These are phyloP conservation scores for Cyrtorhinus lividipennis DNA, from an alignment of 1,140 invertebrate species.

Conservation along the genomic window DNA sequence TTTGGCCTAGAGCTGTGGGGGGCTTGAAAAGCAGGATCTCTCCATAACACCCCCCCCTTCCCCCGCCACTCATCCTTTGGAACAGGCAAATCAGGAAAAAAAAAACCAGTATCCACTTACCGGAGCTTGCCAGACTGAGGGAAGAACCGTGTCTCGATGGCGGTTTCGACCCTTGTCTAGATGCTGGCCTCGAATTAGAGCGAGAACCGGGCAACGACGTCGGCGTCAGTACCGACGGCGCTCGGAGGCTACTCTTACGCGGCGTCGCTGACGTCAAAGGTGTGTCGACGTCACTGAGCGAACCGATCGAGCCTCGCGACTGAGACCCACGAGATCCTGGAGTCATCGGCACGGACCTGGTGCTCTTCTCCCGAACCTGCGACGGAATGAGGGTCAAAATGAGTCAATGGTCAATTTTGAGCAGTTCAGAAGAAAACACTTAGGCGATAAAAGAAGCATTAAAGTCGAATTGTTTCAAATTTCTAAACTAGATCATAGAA, in stretches of 20 bases:
- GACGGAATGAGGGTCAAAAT: too few species aligned
- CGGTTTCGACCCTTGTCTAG: slow-evolving; percentile 70
- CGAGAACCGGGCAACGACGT: slow-evolving; percentile 43
- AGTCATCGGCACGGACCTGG: slow-evolving; percentile 70
- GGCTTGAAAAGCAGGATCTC: too few species aligned
- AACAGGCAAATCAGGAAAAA: too few species aligned
- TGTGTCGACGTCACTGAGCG: slow-evolving; percentile 70
- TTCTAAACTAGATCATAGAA: too few species aligned
- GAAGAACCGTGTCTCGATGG: slow-evolving; percentile 86
- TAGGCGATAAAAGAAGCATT: not conserved
- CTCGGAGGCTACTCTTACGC: not conserved
- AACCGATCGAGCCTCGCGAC: slow-evolving; percentile 57
- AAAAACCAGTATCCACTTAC: slow-evolving; percentile 31
- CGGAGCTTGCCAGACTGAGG: slow-evolving; percentile 74
- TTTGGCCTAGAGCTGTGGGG: too few species aligned
- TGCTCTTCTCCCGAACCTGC: slow-evolving; percentile 80
- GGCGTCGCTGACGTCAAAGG: slow-evolving; percentile 29
- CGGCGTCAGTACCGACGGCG: not conserved
- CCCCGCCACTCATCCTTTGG: too few species aligned
- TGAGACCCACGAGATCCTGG: slow-evolving; percentile 35
- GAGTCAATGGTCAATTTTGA: too few species aligned
- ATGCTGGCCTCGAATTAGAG: slow-evolving; percentile 62
- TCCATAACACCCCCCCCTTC: too few species aligned
- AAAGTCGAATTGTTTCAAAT: not conserved
- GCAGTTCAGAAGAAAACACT: too few species aligned